Conservation (phyloP, 2,113 vertebrate species). For the Anser brachyrhynchus region DNA sequence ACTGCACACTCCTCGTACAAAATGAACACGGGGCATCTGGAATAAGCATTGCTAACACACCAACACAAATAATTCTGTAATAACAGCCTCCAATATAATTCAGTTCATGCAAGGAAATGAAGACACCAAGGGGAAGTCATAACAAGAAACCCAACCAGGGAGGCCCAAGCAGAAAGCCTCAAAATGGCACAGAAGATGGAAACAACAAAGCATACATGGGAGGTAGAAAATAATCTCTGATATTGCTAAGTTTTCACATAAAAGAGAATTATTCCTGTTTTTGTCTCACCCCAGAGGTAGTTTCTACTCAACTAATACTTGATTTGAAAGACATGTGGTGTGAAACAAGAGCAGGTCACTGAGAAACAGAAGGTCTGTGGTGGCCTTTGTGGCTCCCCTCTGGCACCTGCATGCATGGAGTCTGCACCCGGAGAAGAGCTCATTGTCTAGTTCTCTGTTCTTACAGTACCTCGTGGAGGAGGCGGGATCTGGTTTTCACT, state of each 20-base stretch:
- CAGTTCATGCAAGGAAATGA: background rate
- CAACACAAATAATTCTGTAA: background rate
- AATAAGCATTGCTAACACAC: background rate
- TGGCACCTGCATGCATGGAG: background rate
- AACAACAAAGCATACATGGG: background rate
- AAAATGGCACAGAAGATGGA: background rate
- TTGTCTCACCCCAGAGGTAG: background rate
- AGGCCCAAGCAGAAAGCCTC: background rate
- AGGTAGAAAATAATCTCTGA: background rate
- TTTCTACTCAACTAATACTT: background rate
- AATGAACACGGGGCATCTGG: background rate
- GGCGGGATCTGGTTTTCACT: background rate
- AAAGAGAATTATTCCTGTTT: background rate
- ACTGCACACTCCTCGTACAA: background rate
- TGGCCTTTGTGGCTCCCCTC: background rate
- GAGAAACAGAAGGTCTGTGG: background rate
- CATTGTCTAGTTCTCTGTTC: background rate
- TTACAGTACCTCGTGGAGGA: background rate
- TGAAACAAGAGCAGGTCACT: background rate
- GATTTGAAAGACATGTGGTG: background rate
- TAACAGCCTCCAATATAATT: background rate
- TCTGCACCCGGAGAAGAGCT: too few species aligned
- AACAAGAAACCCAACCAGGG: background rate
- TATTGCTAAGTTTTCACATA: background rate
- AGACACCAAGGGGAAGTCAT: background rate